A percentile compares a stretch with the other conserved stretches of the same genome.
Conservation (phyloP, 1,140 invertebrate species). For the Drosophila lini region DNA sequence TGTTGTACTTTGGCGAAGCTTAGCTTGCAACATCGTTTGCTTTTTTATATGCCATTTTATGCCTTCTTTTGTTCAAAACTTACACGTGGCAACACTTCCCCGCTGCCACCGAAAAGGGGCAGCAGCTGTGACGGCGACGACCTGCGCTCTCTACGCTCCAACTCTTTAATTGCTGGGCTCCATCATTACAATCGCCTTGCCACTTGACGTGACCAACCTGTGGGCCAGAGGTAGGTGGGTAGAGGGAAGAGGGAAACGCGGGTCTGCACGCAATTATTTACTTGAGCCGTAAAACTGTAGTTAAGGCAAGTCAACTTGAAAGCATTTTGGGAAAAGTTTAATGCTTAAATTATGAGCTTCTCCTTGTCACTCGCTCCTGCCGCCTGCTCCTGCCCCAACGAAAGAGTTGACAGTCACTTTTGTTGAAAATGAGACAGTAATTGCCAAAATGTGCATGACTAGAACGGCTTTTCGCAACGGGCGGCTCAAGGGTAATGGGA, state of each 20-base stretch:
- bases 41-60: conserved; percentile 73
- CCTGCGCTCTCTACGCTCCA: conserved; percentile 40
- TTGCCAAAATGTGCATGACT: conserved; percentile 77
- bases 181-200: conserved; percentile 75
- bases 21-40: conserved; percentile 57
- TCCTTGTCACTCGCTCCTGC: conserved; percentile 34
- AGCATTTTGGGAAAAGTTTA: conserved; percentile 80
- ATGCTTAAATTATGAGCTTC: conserved; percentile 81
- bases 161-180: conserved; percentile 75
- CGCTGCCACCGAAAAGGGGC: background rate
- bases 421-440: conserved; percentile 81
- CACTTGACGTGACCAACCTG: conserved; percentile 53
- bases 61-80: conserved; percentile 70
- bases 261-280: conserved; percentile 75
- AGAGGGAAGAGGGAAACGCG: background rate
- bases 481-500: conserved; percentile 20
- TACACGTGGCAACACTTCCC: conserved; percentile 38
- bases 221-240: conserved; percentile 1
- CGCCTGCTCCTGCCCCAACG: background rate
- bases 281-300: conserved; percentile 82
- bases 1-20: conserved; percentile 10
- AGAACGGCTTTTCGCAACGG: conserved; percentile 48
- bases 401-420: conserved; percentile 81
- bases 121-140: conserved; percentile 48
- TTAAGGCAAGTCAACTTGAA: conserved; percentile 82